Percentiles rank a stretch among this genome's conserved stretches.
Evolutionary conservation across 2,888 invertebrate genomes (phyloP).

Genomic region (Pandemis cinnamomeana): DNA sequence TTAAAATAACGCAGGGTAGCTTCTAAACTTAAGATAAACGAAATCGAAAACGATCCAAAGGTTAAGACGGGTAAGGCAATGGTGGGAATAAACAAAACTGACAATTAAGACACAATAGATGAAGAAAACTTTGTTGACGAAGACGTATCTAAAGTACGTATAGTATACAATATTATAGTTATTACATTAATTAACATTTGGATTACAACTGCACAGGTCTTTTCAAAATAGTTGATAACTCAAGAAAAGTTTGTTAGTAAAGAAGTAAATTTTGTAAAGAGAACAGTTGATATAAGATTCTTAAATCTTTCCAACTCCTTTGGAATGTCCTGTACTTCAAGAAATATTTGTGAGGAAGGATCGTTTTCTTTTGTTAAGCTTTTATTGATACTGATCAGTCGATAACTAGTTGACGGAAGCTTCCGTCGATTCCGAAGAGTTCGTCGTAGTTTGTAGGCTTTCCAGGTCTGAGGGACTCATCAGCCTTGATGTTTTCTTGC

Average conservation of each 20-base stretch:
- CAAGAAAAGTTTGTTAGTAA: neutral
- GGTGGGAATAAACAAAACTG: neutral
- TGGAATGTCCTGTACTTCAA: neutral
- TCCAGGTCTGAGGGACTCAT: slow-evolving; percentile 92
- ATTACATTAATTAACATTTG: neutral
- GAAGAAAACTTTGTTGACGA: neutral
- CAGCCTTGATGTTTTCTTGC: slow-evolving; percentile 90
- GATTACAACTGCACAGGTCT: neutral
- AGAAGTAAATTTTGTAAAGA: neutral
- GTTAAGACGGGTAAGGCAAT: neutral
- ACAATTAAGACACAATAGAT: neutral
- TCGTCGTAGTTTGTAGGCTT: slow-evolving; percentile 94
- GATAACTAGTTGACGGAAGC: slow-evolving; percentile 93
- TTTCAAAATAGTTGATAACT: neutral
- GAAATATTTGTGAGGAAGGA: neutral
- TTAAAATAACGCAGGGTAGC: neutral
- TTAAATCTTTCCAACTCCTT: neutral
- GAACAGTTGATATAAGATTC: neutral
- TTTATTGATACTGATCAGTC: slow-evolving; percentile 77
- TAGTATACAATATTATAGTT: neutral
- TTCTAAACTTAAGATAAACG: neutral
- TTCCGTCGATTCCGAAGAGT: slow-evolving; percentile 94
- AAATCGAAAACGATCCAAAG: slow-evolving; percentile 16
- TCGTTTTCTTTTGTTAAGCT: slow-evolving; percentile 26
- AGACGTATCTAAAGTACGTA: no score